Conservation (phyloP, 2,113 vertebrate species). For the Xenopus tropicalis region UCB_Xtro_10.0 CM004443.2:46800501-46801000, state of each 20-base stretch:
- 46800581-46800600: conserved; percentile 31
- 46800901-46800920: conserved; percentile 52
- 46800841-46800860: conserved; percentile 58
- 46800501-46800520: conserved; percentile 34
- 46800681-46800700: conserved; percentile 8
- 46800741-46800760: conserved; percentile 22
- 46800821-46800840: conserved; percentile 52
- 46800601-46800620: not conserved
- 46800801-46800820: conserved; percentile 45
- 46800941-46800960: conserved; percentile 45
- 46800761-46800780: conserved; percentile 49
- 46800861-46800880: conserved; percentile 60
- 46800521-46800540: conserved; percentile 38
- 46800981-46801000: conserved; percentile 48
- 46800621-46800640: not conserved
- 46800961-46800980: conserved; percentile 50
- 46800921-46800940: conserved; percentile 58
- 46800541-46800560: conserved; percentile 23
- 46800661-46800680: not conserved
- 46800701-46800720: not conserved
- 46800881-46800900: conserved; percentile 55
- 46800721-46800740: not conserved
- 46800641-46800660: not conserved
- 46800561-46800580: conserved; percentile 48
- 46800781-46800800: conserved; percentile 44